These are phyloP conservation scores for Enteromius treurensis DNA, from an alignment of 2,797 vertebrate genomes.

Conservation along the genomic window DNA sequence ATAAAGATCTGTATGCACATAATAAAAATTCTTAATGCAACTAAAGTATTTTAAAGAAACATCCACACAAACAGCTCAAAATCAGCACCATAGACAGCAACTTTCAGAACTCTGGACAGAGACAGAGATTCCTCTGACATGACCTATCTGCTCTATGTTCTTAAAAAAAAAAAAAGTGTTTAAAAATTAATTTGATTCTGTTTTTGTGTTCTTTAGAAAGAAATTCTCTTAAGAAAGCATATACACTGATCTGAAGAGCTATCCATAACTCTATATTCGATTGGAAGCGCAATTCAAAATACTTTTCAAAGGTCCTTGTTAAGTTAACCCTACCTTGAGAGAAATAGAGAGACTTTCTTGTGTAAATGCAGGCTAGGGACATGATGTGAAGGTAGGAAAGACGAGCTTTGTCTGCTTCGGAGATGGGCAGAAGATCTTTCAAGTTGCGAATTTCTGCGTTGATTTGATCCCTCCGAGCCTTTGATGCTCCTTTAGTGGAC, in stretches of 20 bases:
- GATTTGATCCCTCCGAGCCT: conserved; percentile 84
- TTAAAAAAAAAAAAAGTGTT: not conserved
- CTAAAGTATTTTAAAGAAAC: not conserved
- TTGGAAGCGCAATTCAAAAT: not conserved
- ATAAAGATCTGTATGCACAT: not conserved
- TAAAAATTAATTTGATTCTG: not conserved
- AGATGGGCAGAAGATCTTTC: conserved; percentile 82
- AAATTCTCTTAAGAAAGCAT: not conserved
- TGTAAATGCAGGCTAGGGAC: conserved; percentile 84
- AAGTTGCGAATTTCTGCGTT: conserved; percentile 82
- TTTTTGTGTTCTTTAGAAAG: not conserved
- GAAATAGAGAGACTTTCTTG: conserved; percentile 82
- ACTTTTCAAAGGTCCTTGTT: not conserved
- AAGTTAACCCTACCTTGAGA: conserved; percentile 72
- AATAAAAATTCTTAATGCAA: not conserved
- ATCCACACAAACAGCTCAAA: not conserved
- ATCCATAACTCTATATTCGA: not conserved
- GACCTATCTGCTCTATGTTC: not conserved
- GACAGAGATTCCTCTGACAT: conserved; percentile 25
- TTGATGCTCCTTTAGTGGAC: conserved; percentile 84
- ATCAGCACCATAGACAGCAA: conserved; percentile 57
- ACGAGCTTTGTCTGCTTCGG: conserved; percentile 81
- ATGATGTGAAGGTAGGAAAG: conserved; percentile 84
- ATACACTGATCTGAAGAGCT: not conserved
- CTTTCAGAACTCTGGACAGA: conserved; percentile 58